Evolutionary conservation across 2,888 invertebrate genomes (phyloP).

Genomic region (Penaeus monodon): DNA sequence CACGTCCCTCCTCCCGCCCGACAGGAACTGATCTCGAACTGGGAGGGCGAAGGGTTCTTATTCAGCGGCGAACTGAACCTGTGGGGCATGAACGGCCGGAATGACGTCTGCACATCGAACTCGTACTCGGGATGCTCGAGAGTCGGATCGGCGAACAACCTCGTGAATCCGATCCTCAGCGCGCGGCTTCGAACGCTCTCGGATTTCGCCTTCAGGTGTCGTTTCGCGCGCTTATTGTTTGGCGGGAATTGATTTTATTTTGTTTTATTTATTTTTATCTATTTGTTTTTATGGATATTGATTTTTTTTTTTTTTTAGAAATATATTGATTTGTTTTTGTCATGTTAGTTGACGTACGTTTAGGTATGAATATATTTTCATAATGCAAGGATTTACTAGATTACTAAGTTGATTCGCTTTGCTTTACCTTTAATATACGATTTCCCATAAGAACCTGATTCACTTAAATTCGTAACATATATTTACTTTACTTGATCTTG

Average conservation of each 20-base stretch:
- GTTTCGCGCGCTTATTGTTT: not conserved
- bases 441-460: no score
- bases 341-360: no score
- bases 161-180: constrained; percentile 78
- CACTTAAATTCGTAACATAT: not conserved
- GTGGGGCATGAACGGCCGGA: constrained; percentile 75
- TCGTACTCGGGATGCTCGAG: constrained; percentile 75
- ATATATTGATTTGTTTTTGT: no score
- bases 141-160: constrained; percentile 72
- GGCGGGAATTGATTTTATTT: no score
- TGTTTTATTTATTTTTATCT: no score
- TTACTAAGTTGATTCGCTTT: no score
- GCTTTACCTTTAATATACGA: no score
- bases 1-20: no score
- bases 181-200: constrained; percentile 77
- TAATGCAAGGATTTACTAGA: no score
- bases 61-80: constrained; percentile 74
- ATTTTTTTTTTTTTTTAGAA: no score
- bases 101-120: constrained; percentile 71
- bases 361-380: no score
- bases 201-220: constrained; percentile 76
- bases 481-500: not conserved
- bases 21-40: constrained; percentile 70
- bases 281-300: no score
- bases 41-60: constrained; percentile 71